Evolutionary conservation across 2,113 vertebrate genomes (phyloP).

Genomic region (Strix uralensis): DNA sequence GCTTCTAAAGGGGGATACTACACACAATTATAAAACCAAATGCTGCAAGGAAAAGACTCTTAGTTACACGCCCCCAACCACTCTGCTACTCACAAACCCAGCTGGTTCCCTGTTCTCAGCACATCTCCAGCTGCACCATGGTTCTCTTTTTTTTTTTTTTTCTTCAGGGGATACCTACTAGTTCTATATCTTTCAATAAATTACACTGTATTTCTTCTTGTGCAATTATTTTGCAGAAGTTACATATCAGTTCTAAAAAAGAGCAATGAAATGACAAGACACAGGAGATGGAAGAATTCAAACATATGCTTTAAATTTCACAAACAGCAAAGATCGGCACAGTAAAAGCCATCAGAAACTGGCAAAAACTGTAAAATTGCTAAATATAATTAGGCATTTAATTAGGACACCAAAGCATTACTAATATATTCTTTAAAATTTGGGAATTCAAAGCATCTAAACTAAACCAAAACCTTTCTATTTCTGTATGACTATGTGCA

Average conservation of each 20-base stretch:
- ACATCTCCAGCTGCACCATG: background rate
- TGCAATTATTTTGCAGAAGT: background rate
- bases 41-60: background rate
- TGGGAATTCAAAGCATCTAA: background rate
- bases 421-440: background rate
- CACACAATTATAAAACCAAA: background rate
- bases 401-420: background rate
- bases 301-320: conserved; percentile 36
- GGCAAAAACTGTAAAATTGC: background rate
- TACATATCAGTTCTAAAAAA: background rate
- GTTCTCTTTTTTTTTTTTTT: background rate
- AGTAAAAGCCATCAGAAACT: background rate
- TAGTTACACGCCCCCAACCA: background rate
- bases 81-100: background rate
- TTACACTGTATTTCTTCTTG: background rate
- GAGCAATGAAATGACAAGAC: background rate
- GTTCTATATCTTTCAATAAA: background rate
- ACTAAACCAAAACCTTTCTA: background rate
- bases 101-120: background rate
- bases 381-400: conserved; percentile 33
- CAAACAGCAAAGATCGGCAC: background rate
- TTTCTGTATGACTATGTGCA: background rate
- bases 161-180: background rate
- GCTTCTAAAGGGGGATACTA: background rate
- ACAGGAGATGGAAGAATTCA: background rate